These are phyloP conservation scores for Phoxinus dragarum DNA, from an alignment of 2,797 vertebrate species.

Conservation along the genomic window DNA sequence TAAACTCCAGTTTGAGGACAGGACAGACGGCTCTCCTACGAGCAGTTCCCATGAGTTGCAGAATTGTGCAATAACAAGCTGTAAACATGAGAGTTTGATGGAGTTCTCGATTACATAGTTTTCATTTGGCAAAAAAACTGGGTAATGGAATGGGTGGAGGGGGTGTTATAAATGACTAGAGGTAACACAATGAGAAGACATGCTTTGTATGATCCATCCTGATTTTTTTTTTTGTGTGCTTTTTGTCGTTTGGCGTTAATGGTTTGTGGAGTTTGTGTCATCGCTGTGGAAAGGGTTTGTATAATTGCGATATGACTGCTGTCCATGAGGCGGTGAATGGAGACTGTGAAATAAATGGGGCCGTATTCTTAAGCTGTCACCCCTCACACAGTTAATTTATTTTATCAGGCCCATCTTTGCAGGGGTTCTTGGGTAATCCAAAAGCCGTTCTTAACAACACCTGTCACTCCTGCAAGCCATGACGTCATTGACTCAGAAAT, in stretches of 20 bases:
- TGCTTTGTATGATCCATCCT: slow-evolving; percentile 7
- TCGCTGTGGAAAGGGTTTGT: slow-evolving; percentile 12
- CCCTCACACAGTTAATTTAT: slow-evolving; percentile 80
- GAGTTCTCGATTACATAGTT: slow-evolving; percentile 14
- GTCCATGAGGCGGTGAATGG: slow-evolving; percentile 5
- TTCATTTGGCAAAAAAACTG: background rate
- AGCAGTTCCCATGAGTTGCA: slow-evolving; percentile 19
- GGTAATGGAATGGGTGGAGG: background rate
- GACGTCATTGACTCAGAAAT: slow-evolving; percentile 56
- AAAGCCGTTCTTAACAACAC: slow-evolving; percentile 76
- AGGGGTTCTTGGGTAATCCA: slow-evolving; percentile 76
- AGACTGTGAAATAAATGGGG: slow-evolving; percentile 59
- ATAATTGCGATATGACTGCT: slow-evolving; percentile 9
- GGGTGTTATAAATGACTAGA: background rate
- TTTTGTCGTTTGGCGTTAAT: background rate
- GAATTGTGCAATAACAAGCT: slow-evolving; percentile 15
- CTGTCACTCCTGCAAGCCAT: slow-evolving; percentile 77
- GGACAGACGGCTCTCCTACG: slow-evolving; percentile 24
- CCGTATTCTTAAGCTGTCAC: slow-evolving; percentile 73
- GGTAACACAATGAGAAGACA: background rate
- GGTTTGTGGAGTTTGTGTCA: background rate
- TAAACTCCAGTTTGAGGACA: slow-evolving; percentile 41
- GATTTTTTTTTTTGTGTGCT: background rate
- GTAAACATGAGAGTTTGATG: slow-evolving; percentile 17
- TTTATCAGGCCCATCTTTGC: slow-evolving; percentile 78